These are phyloP conservation scores for Colletes latitarsis DNA, from an alignment of 1,140 invertebrate species.

Conservation along the genomic window DNA sequence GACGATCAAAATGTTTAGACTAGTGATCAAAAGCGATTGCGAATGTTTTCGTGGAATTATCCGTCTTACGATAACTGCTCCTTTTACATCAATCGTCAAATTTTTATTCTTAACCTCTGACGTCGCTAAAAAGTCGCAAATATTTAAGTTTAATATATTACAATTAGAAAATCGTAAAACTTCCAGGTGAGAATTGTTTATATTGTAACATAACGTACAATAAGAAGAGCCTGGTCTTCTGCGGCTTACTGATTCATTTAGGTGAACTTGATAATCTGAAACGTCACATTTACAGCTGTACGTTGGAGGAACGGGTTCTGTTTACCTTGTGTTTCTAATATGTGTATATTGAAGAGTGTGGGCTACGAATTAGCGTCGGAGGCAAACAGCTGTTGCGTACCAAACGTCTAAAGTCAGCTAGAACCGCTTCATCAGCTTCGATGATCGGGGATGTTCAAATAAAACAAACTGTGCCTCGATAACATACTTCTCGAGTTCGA, in stretches of 20 bases:
- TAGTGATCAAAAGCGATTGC: no score
- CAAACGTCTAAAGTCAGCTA: background rate
- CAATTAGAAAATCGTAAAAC: no score
- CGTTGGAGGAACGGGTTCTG: constrained; percentile 16
- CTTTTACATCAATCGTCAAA: no score
- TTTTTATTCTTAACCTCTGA: no score
- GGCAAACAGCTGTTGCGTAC: constrained; percentile 28
- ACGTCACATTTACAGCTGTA: constrained; percentile 18
- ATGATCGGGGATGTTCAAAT: background rate
- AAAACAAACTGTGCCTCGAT: background rate
- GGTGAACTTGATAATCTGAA: constrained; percentile 30
- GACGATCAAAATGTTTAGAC: no score
- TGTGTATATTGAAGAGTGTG: constrained; percentile 19
- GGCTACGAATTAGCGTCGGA: constrained; percentile 29
- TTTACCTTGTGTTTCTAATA: constrained; percentile 21
- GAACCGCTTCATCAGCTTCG: constrained; percentile 19
- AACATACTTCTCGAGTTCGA: background rate
- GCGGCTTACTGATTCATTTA: constrained; percentile 14
- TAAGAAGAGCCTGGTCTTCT: no score
- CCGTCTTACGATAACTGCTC: no score
- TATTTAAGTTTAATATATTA: no score
- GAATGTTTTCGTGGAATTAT: no score
- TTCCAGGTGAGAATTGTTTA: background rate
- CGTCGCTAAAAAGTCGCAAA: no score
- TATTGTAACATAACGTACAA: no score